Conservation (phyloP, 2,888 invertebrate genomes). For the Dusona sp. region DNA sequence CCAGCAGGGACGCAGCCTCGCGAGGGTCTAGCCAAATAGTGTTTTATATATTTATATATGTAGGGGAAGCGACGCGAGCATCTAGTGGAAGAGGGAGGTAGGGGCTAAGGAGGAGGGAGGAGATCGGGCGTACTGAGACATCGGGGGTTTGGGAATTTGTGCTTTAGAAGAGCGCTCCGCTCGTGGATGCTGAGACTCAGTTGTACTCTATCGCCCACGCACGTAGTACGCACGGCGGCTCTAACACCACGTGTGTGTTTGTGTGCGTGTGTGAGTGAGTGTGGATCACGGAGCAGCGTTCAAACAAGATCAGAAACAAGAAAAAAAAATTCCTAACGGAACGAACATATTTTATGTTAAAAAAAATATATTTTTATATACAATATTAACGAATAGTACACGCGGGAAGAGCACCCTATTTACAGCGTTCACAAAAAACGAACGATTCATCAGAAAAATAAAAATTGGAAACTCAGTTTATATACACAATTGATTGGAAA, state of each 20-base stretch:
- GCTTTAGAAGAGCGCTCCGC: constrained; percentile 81
- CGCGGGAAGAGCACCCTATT: constrained; percentile 42
- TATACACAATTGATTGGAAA: neutral
- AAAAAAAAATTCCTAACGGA: constrained; percentile 53
- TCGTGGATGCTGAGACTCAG: constrained; percentile 77
- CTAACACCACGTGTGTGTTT: constrained; percentile 79
- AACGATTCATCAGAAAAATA: neutral
- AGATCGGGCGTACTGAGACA: constrained; percentile 69
- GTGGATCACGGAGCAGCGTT: constrained; percentile 84
- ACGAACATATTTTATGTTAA: neutral
- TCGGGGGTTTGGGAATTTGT: constrained; percentile 85
- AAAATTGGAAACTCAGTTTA: neutral
- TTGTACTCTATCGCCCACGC: constrained; percentile 85
- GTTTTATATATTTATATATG: constrained; percentile 10
- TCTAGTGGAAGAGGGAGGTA: neutral
- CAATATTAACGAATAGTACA: constrained; percentile 3
- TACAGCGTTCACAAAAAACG: neutral
- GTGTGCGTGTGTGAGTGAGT: constrained; percentile 26
- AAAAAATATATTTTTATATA: constrained; percentile 9
- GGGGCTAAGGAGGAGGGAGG: constrained; percentile 66
- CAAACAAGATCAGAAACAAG: constrained; percentile 84
- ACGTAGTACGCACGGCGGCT: constrained; percentile 86
- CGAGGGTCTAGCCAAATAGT: constrained; percentile 56
- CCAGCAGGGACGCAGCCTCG: constrained; percentile 63
- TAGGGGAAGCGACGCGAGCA: constrained; percentile 56